A percentile compares a stretch with the other conserved stretches of the same genome.
Conservation (phyloP, 1,140 invertebrate genomes). For the Tigriopus japonicus region DNA sequence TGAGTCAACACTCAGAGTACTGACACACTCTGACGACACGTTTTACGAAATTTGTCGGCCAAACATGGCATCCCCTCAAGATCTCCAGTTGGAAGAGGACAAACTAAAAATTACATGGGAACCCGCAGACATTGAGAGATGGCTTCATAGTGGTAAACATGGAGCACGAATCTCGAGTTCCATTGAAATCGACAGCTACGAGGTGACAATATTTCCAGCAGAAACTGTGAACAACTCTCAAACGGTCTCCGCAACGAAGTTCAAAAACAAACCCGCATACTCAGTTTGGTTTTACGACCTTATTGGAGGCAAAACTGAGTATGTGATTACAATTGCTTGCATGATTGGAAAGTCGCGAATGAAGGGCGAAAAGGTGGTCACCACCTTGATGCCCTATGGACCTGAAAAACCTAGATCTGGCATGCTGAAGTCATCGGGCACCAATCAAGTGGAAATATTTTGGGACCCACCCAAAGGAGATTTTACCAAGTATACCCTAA, state of each 20-base stretch:
- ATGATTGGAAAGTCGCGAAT: slow-evolving; percentile 11
- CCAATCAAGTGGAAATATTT: slow-evolving; percentile 3
- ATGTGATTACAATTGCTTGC: slow-evolving; percentile 8
- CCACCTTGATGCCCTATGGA: slow-evolving; percentile 12
- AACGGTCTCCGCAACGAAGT: not conserved
- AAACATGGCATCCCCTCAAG: not conserved
- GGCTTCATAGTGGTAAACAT: not conserved
- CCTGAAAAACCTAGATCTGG: slow-evolving; percentile 10
- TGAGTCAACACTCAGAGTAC: slow-evolving; percentile 10
- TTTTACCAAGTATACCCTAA: slow-evolving; percentile 9
- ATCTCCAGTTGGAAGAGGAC: slow-evolving; percentile 11
- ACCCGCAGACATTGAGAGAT: slow-evolving; percentile 9
- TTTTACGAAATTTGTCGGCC: slow-evolving; percentile 8
- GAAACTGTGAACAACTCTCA: slow-evolving; percentile 2
- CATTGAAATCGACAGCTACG: slow-evolving; percentile 12
- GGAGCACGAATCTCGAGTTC: not conserved
- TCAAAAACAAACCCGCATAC: not conserved
- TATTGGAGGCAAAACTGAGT: slow-evolving; percentile 8
- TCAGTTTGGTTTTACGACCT: slow-evolving; percentile 10
- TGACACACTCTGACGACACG: slow-evolving; percentile 11
- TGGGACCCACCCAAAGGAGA: slow-evolving; percentile 15
- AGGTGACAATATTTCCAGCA: slow-evolving; percentile 11
- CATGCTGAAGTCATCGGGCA: not conserved
- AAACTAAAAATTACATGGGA: slow-evolving; percentile 10
- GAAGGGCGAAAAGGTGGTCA: slow-evolving; percentile 13